phyloP scores from a whole-genome alignment of 1,140 invertebrate genomes.

The Thaumetopoea pityocampa region DNA sequence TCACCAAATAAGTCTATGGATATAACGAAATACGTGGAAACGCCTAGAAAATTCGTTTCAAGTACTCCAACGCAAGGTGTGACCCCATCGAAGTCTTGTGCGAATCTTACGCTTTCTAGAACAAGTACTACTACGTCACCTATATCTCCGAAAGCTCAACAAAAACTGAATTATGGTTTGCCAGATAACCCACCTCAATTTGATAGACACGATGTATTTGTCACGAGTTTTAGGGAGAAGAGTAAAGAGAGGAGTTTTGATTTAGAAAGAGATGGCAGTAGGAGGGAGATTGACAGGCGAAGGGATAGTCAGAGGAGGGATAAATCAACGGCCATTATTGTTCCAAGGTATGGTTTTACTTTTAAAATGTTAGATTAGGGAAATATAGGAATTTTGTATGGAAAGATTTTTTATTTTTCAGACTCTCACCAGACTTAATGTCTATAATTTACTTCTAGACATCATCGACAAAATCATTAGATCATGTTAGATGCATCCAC shows the following conservation, averaged over 20 bases:
- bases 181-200: conserved; percentile 32
- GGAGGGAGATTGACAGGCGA: conserved; percentile 55
- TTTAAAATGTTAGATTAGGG: neutral
- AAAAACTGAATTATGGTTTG: conserved; percentile 75
- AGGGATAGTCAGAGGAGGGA: conserved; percentile 37
- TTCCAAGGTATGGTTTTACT: conserved; percentile 51
- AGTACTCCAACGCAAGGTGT: conserved; percentile 64
- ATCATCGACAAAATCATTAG: too few relatives aligned
- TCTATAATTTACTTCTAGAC: too few relatives aligned
- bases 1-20: conserved; percentile 50
- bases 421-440: too few relatives aligned
- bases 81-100: conserved; percentile 65
- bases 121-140: conserved; percentile 43
- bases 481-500: too few relatives aligned
- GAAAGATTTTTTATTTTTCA: too few relatives aligned
- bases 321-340: conserved; percentile 68
- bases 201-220: conserved; percentile 56
- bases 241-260: conserved; percentile 59
- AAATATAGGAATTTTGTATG: too few relatives aligned
- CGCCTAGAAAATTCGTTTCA: conserved; percentile 63
- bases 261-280: conserved; percentile 46
- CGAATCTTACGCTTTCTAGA: conserved; percentile 50
- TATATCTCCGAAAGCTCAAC: conserved; percentile 73
- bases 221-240: conserved; percentile 57
- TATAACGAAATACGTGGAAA: conserved; percentile 44